phyloP scores from a whole-genome alignment of 2,113 vertebrate genomes.

The Phyllostomus hastatus region DNA sequence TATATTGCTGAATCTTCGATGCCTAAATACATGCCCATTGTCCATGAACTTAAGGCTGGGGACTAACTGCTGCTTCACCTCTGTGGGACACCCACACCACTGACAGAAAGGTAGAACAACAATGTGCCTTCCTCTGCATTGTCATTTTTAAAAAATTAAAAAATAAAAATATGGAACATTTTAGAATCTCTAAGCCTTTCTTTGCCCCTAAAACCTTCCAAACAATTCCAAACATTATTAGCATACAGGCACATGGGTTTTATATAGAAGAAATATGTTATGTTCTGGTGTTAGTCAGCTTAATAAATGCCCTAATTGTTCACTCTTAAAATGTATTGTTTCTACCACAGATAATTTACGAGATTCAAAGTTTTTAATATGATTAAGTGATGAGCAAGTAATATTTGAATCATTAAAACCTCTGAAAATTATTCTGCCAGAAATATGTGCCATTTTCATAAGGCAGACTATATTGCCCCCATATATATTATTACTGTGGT shows the following conservation, averaged over 20 bases:
- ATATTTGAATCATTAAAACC: slow-evolving; percentile 20
- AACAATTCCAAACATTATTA: background rate
- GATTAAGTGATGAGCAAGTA: slow-evolving; percentile 32
- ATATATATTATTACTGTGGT: slow-evolving; percentile 56
- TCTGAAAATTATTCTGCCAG: background rate
- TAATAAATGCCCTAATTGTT: background rate
- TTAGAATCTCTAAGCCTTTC: background rate
- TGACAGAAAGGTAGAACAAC: background rate
- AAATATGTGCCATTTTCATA: slow-evolving; percentile 33
- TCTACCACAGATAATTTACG: background rate
- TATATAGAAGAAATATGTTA: background rate
- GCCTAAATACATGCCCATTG: background rate
- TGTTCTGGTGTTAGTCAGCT: background rate
- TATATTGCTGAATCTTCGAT: background rate
- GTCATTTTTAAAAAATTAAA: background rate
- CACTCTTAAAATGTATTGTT: background rate
- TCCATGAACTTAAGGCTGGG: background rate
- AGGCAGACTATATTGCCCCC: background rate
- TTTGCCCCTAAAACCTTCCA: background rate
- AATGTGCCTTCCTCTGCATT: background rate
- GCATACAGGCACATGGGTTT: background rate
- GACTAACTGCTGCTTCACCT: background rate
- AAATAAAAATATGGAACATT: background rate
- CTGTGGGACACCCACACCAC: background rate
- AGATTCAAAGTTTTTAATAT: slow-evolving; percentile 3